Percentiles rank a stretch among this genome's conserved stretches.
phyloP scores from a whole-genome alignment of 1,140 invertebrate species.

The Ceratina japonica region DNA sequence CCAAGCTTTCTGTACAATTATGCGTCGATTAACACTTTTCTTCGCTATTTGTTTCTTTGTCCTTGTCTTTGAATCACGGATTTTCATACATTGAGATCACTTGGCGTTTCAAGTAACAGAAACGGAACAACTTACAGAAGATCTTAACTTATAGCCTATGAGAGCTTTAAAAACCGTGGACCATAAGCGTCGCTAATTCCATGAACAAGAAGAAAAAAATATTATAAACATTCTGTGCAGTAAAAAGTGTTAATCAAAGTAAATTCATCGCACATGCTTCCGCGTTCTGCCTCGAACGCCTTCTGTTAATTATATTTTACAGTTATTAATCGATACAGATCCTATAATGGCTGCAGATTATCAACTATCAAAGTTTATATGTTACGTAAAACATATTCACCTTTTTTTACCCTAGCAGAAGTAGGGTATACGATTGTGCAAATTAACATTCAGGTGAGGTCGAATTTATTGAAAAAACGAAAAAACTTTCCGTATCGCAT shows the following conservation, averaged over 20 bases:
- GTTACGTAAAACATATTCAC: slow-evolving; percentile 44
- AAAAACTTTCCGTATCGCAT: slow-evolving; percentile 25
- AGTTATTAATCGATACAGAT: slow-evolving; percentile 47
- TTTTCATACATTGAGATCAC: slow-evolving; percentile 30
- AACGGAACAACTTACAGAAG: not conserved
- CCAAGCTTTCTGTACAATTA: slow-evolving; percentile 27
- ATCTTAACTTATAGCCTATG: not conserved
- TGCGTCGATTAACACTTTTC: slow-evolving; percentile 44
- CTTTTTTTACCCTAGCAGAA: slow-evolving; percentile 40
- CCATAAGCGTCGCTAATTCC: slow-evolving; percentile 10
- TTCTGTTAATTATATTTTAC: slow-evolving; percentile 45
- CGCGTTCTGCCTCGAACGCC: slow-evolving; percentile 5
- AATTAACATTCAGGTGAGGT: slow-evolving; percentile 43
- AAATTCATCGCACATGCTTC: slow-evolving; percentile 7
- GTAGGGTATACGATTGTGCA: slow-evolving; percentile 42
- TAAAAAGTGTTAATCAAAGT: slow-evolving; percentile 50
- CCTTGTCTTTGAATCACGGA: not conserved
- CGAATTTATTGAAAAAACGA: slow-evolving; percentile 28
- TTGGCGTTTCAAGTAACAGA: not conserved
- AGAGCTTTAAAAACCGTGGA: not conserved
- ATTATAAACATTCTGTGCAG: slow-evolving; percentile 15
- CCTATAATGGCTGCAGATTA: slow-evolving; percentile 47
- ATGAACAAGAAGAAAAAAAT: slow-evolving; percentile 14
- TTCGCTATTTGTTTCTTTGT: not conserved
- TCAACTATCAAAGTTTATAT: slow-evolving; percentile 44